Base-by-base conservation (phyloP, 2,797 vertebrate genomes). In the Xenops minutus region DNA sequence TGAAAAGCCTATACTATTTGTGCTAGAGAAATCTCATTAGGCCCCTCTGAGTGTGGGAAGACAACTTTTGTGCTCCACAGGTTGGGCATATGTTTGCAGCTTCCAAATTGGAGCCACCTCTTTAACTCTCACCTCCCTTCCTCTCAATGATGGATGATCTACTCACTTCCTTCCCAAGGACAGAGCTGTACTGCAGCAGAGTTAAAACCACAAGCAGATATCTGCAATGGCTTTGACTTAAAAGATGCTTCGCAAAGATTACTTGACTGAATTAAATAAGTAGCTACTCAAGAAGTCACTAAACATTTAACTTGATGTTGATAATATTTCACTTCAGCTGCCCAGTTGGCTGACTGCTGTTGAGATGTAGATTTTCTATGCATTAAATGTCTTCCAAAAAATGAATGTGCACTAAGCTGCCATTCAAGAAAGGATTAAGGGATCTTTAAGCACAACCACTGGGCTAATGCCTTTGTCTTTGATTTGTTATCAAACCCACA, bases 391-490 rank as follows among this genome's bases (percentile, higher is more conserved):
- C n/a, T 76, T 91, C 44, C 76, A 86, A 29, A 27, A 80, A 74
- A 32, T 49, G 55, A 76, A 91, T 43, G 30, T 23, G 16, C 51
- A 67, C 43, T 73, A 59, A 92, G 61, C 27, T 85, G 27, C 32
- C 82, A 81, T 72, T 89, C 29, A 85, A 44, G 80, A 91, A 89
- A 87, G 23, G 9, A 92, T 89, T 92, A 91, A 80, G 16, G 36
- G 41, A 41, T 15, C 43, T 66, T 12, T 54, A 79, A 58, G 7
- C 34, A 26, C 44, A 34, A 56, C 51, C 55, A 92, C 61, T 39
- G 94, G 81, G n/a, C 26, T 93, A 94, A 94, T 76, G n/a, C n/a
- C 30, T 23, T 85, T 86, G n/a, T 62, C 55, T 96, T 75, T 89
- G 32, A 56, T 91, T 93, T 94, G 13, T 77, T 95, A 78, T 93